Evolutionary conservation across 2,113 vertebrate genomes (phyloP), one percentile per base, ranked within the genome.

Genomic region (Grallaria varia): DNA sequence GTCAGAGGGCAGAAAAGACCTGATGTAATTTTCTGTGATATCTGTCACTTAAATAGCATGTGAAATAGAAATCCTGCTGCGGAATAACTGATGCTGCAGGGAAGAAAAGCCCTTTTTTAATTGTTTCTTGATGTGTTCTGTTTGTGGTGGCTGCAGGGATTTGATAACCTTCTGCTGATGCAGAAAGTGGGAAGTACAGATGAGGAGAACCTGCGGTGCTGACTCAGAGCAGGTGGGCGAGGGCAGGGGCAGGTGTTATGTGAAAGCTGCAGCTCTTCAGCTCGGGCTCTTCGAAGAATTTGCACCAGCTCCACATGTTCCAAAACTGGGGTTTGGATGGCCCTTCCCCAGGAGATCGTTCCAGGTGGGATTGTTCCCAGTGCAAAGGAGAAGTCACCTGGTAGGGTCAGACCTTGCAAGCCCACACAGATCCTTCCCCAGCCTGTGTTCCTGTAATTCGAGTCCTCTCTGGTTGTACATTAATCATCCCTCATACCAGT

Each of bases 191-290:
- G 39, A 37, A 16, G 62, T 47, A 11, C 31, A 40, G 60, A 1
- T 28, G 80, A 71, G 83, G 88, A 21, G 3, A 72, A 9, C 10
- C 85, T 14, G 47, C 86, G 2, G 87, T 44, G 80, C 93, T 95
- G 92, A 90, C 74, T 91, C 92, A 93, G 96, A 10, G 92, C 74
- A 20, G 95, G 95, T 95, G 92, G 96, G 96, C 24, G 84, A 93
- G 84, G 90, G 73, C 31, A 44, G 93, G 80, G 53, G 69, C 44
- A 50, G 74, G 52, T 5, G 49, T 95, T 95, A 92, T 10, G 27
- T 89, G 87, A 94, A 93, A 91, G 5, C 68, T 72, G 76, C 89
- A 49, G 76, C 19, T 90, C 55, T 8, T 63, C 16, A 47, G 17
- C 74, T 37, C 2, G 0, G 0, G 11, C 66, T 77, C 33, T n/a